These are phyloP conservation scores for Heliconius aoede DNA, from an alignment of 2,888 invertebrate species.

Conservation along the genomic window DNA sequence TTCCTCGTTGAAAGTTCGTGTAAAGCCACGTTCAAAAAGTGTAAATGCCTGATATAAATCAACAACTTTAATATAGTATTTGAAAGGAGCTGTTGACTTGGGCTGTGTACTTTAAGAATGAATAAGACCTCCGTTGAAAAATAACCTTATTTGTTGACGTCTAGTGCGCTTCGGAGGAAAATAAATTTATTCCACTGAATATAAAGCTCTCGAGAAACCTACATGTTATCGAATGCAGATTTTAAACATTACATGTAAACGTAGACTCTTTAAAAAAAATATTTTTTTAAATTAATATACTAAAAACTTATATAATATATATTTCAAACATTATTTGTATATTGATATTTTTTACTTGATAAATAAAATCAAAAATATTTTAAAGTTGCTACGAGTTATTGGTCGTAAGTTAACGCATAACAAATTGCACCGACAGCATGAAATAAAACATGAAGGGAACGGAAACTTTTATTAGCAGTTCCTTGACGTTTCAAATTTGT, in stretches of 20 bases:
- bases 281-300: not conserved
- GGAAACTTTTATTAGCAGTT: constrained; percentile 12
- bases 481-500: constrained; percentile 21
- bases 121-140: constrained; percentile 75
- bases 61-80: constrained; percentile 45
- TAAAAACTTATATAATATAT: no score
- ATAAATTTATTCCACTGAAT: constrained; percentile 76
- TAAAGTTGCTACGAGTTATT: no score
- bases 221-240: constrained; percentile 47
- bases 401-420: not conserved
- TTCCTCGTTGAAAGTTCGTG: not conserved
- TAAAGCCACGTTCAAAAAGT: not conserved
- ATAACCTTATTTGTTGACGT: constrained; percentile 81
- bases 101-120: constrained; percentile 60
- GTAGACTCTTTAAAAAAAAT: no score
- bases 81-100: constrained; percentile 50
- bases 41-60: constrained; percentile 34
- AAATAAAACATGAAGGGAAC: constrained; percentile 9
- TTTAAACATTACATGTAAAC: constrained; percentile 25
- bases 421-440: not conserved
- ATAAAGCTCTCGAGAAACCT: constrained; percentile 67
- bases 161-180: constrained; percentile 75
- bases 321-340: not conserved
- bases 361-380: no score
- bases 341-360: not conserved